Evolutionary conservation across 2,888 invertebrate genomes (phyloP).

Genomic region (Fissipunctia ypsillon): DNA sequence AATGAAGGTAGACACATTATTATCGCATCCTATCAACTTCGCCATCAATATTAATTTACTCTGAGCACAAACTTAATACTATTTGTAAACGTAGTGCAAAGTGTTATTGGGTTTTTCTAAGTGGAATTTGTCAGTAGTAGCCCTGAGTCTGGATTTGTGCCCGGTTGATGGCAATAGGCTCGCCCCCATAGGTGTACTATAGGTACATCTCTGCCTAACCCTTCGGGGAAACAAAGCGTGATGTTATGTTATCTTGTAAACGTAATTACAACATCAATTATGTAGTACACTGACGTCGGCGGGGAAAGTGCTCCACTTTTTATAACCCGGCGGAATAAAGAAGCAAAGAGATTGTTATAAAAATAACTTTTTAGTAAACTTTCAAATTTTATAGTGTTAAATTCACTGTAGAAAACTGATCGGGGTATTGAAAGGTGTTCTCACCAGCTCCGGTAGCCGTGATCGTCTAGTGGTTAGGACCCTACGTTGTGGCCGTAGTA

Average conservation of each 20-base stretch:
- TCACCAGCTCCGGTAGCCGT: slow-evolving; percentile 88
- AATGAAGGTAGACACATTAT: slow-evolving; percentile 7
- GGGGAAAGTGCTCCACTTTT: slow-evolving; percentile 87
- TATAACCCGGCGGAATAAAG: slow-evolving; percentile 40
- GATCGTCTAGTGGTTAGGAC: slow-evolving; percentile 94
- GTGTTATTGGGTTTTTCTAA: too few relatives aligned
- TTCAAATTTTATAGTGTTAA: slow-evolving; percentile 40
- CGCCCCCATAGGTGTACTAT: too few relatives aligned
- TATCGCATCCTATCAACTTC: slow-evolving; percentile 14
- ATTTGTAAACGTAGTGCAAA: too few relatives aligned
- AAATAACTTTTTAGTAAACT: not conserved
- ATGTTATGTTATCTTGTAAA: too few relatives aligned
- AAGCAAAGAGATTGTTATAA: not conserved
- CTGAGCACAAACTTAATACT: slow-evolving; percentile 35
- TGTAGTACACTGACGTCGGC: slow-evolving; percentile 91
- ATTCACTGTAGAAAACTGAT: slow-evolving; percentile 9
- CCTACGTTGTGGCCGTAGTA: slow-evolving; percentile 94
- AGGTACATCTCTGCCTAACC: too few relatives aligned
- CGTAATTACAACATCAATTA: slow-evolving; percentile 58
- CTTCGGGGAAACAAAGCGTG: too few relatives aligned
- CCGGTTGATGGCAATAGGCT: too few relatives aligned
- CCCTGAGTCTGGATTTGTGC: too few relatives aligned
- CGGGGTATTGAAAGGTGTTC: slow-evolving; percentile 62
- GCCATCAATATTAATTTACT: slow-evolving; percentile 57
- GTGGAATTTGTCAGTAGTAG: too few relatives aligned